phyloP scores from a whole-genome alignment of 2,797 vertebrate genomes.

The Oophaga sylvatica region DNA sequence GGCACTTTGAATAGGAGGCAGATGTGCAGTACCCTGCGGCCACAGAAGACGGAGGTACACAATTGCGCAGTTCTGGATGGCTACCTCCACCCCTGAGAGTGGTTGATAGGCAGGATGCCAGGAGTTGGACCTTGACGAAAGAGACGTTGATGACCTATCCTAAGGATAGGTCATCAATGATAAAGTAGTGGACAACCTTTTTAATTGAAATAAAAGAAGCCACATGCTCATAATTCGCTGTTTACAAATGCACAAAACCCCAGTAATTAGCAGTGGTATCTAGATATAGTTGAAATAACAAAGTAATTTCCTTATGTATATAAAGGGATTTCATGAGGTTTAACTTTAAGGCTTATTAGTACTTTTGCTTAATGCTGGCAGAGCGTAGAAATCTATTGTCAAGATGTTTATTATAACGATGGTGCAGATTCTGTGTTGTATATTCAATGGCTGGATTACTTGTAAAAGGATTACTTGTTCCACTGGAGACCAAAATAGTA shows the following conservation, averaged over 20 bases:
- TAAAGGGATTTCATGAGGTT: constrained; percentile 53
- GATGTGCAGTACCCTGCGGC: no score
- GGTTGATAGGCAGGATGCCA: no score
- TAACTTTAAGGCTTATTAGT: constrained; percentile 58
- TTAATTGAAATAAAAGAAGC: constrained; percentile 45
- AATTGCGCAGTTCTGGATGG: no score
- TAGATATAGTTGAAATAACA: constrained; percentile 60
- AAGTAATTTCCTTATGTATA: constrained; percentile 48
- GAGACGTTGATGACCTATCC: no score
- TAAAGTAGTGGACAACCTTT: no score
- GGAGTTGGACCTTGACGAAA: no score
- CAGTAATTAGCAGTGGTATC: constrained; percentile 44
- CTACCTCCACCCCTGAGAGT: no score
- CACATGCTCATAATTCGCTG: constrained; percentile 31
- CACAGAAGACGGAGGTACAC: no score
- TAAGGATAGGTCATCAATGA: no score
- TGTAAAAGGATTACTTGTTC: constrained; percentile 30
- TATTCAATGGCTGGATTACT: constrained; percentile 38
- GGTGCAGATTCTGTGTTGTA: constrained; percentile 29
- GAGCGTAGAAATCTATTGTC: constrained; percentile 61
- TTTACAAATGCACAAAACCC: constrained; percentile 17
- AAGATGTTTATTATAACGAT: constrained; percentile 38
- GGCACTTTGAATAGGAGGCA: no score
- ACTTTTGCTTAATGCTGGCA: constrained; percentile 57
- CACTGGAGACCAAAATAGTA: constrained; percentile 1